These are phyloP conservation scores for Electrophaes corylata DNA, from an alignment of 2,888 invertebrate genomes.

Conservation along the genomic window DNA sequence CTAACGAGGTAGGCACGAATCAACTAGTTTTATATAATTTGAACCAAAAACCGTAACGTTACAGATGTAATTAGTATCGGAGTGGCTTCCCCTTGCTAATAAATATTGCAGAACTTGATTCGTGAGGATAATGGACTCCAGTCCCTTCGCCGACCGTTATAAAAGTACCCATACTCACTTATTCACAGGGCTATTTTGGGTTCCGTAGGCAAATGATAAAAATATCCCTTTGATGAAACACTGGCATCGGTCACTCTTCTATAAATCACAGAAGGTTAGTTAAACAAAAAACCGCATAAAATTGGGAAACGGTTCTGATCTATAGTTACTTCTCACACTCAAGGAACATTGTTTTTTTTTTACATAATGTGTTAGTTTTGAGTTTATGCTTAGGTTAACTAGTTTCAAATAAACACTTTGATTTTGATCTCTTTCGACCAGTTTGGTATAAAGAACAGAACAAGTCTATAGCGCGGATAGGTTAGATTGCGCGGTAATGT, in stretches of 20 bases:
- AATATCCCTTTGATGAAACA: slow-evolving; percentile 14
- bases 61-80: slow-evolving; percentile 61
- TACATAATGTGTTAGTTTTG: too few relatives aligned
- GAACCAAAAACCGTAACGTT: slow-evolving; percentile 46
- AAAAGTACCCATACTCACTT: slow-evolving; percentile 22
- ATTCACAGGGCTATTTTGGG: slow-evolving; percentile 22
- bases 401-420: too few relatives aligned
- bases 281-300: too few relatives aligned
- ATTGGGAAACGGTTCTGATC: too few relatives aligned
- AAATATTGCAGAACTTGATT: slow-evolving; percentile 62
- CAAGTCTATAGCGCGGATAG: too few relatives aligned
- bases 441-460: too few relatives aligned
- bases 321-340: too few relatives aligned
- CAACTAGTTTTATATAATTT: slow-evolving; percentile 2
- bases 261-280: slow-evolving; percentile 9
- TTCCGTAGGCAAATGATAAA: slow-evolving; percentile 14
- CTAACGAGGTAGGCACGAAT: too few relatives aligned
- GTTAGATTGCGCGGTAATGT: too few relatives aligned
- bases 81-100: slow-evolving; percentile 50
- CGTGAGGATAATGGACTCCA: slow-evolving; percentile 40
- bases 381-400: too few relatives aligned
- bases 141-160: slow-evolving; percentile 26
- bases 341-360: too few relatives aligned
- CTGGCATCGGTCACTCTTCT: not conserved
- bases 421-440: too few relatives aligned